Conservation (phyloP, 2,888 invertebrate genomes). For the Clanis bilineata region DNA sequence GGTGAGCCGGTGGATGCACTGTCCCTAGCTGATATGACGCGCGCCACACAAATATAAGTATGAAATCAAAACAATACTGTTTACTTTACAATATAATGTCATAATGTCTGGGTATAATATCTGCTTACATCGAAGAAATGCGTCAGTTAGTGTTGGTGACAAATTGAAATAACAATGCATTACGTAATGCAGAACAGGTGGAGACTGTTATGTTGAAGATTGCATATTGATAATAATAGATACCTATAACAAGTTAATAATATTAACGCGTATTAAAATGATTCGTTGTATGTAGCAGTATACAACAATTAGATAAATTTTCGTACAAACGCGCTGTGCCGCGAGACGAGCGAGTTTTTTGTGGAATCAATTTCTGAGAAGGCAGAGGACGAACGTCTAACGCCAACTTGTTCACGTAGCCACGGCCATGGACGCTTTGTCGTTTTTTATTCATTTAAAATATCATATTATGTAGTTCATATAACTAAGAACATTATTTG, state of each 20-base stretch:
- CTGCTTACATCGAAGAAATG: not conserved
- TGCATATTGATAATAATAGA: not conserved
- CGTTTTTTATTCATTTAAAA: not conserved
- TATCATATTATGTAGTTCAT: not conserved
- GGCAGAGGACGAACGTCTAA: constrained; percentile 11
- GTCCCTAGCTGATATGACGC: not conserved
- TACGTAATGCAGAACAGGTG: not conserved
- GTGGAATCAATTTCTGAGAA: constrained; percentile 6
- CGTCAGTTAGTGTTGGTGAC: not conserved
- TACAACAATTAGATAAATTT: constrained; percentile 2
- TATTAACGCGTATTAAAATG: not conserved
- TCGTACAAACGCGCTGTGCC: not conserved
- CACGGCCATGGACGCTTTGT: not conserved
- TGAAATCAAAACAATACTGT: constrained; percentile 1
- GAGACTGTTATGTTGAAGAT: not conserved
- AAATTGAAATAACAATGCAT: not conserved
- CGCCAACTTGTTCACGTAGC: constrained; percentile 7
- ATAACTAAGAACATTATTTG: not conserved
- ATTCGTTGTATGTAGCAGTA: not conserved
- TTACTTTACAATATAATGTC: not conserved
- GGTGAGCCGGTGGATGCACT: not conserved
- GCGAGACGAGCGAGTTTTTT: constrained; percentile 5
- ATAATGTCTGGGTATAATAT: not conserved
- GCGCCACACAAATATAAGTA: not conserved
- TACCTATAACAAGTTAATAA: too few species aligned